Conservation (phyloP, 1,140 invertebrate genomes). For the Bombus haemorrhoidalis region DNA sequence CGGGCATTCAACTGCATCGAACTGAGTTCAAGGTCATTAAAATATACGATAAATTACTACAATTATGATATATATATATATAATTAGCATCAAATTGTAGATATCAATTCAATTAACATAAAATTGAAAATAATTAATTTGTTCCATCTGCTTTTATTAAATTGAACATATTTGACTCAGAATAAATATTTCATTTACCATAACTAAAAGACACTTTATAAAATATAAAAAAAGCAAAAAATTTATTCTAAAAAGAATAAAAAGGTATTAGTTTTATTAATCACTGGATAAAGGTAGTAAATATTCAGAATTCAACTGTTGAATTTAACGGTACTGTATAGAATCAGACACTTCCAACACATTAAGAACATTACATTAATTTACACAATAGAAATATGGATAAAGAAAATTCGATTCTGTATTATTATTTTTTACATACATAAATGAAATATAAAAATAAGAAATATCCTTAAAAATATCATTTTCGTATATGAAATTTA, state of each 20-base stretch:
- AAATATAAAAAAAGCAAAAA: not conserved
- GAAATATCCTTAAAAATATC: not conserved
- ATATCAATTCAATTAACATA: not conserved
- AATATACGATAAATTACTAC: constrained; percentile 48
- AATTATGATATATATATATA: too few relatives aligned
- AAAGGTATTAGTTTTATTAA: not conserved
- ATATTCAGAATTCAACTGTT: not conserved
- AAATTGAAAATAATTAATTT: not conserved
- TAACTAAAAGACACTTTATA: not conserved
- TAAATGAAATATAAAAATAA: not conserved
- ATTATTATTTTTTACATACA: not conserved
- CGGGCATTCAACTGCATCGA: constrained; percentile 66
- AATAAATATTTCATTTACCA: not conserved
- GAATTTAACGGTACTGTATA: constrained; percentile 31
- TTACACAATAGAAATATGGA: not conserved
- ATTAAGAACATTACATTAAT: not conserved
- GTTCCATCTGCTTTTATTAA: not conserved
- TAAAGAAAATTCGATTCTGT: not conserved
- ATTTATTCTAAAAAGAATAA: not conserved
- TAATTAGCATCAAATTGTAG: too few relatives aligned
- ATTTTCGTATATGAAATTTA: not conserved
- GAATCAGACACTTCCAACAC: not conserved
- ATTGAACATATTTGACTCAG: not conserved
- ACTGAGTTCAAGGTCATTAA: constrained; percentile 69
- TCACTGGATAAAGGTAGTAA: not conserved